Base-by-base conservation (phyloP, 2,113 vertebrate genomes). In the Xyrauchen texanus region DNA sequence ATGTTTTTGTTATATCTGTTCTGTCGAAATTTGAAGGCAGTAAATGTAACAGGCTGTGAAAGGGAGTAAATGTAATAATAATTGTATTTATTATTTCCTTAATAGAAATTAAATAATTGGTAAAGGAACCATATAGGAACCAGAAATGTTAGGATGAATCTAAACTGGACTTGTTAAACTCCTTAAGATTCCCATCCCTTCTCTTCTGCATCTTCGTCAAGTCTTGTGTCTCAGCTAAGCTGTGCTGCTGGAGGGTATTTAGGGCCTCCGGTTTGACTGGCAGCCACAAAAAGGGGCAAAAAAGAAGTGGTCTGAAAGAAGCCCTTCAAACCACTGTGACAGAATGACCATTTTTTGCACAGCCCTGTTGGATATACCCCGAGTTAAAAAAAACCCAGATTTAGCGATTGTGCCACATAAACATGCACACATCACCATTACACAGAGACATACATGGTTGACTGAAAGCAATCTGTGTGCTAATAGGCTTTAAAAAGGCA, bases 251-350 rank as follows among this genome's bases (percentile, higher is more conserved):
- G 64, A 76, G 55, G 64, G 62, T 76, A 81, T 81, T 73, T 68
- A 34, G 64, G 69, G 67, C 55, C 51, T 49, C 51, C n/a, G 13
- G 69, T 44, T 74, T 49, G 13, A 45, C 66, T 71, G 65, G 67
- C 81, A 76, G 61, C 8, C 45, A 67, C 60, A 72, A 34, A 72
- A 21, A 53, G 47, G 15, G 70, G 63, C 74, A 53, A 47, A 69
- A 82, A 84, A 73, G 46, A 66, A 51, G 55, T 16, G 49, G 71
- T 51, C 63, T 45, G 62, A 79, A 75, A 76, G 83, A 81, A 81
- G 75, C 53, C 66, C 62, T 66, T 49, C 45, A 79, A 81, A 60
- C 70, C 75, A 12, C 78, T 49, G 55, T 53, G 66, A 82, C 77
- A 13, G 15, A 73, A 70, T 21, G 9, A 62, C 44, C 46, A 51